A percentile compares a stretch with the other conserved stretches of the same genome.
Evolutionary conservation across 64 coral and sea anemone species (phyloP).

Genomic region (Trachythela sp.): DNA sequence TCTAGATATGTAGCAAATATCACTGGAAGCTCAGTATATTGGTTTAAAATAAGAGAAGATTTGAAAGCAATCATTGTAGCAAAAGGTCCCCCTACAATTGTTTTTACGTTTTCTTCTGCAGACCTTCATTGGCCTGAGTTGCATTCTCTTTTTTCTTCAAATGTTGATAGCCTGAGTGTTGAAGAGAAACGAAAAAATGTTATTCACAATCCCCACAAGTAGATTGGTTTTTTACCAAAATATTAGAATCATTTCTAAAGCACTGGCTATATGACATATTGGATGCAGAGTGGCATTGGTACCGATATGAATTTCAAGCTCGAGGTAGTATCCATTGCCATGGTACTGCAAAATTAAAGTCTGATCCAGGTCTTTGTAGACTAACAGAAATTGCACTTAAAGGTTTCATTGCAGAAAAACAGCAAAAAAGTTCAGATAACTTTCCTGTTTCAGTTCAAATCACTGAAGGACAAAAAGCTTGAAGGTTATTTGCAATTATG

Average conservation of each 20-base stretch:
- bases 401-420: conserved; percentile 12
- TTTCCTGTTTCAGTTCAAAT: conserved; percentile 2
- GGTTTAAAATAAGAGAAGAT: conserved; percentile 6
- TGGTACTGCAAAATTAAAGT: background rate
- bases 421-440: background rate
- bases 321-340: background rate
- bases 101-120: conserved; percentile 11
- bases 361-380: conserved; percentile 1
- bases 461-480: conserved; percentile 11
- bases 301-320: conserved; percentile 11
- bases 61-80: background rate
- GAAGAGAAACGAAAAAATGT: background rate
- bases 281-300: background rate
- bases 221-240: background rate
- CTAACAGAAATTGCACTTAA: background rate
- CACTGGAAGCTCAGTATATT: background rate
- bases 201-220: background rate
- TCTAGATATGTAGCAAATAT: background rate
- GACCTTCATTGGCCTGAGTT: background rate
- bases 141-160: too few relatives aligned
- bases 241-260: conserved; percentile 8
- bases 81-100: background rate
- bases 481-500: conserved; percentile 7
- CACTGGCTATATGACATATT: conserved; percentile 13
- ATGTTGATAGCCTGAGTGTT: background rate